These are phyloP conservation scores for Empis stercorea DNA, from an alignment of 2,888 invertebrate genomes.

Conservation along the genomic window DNA sequence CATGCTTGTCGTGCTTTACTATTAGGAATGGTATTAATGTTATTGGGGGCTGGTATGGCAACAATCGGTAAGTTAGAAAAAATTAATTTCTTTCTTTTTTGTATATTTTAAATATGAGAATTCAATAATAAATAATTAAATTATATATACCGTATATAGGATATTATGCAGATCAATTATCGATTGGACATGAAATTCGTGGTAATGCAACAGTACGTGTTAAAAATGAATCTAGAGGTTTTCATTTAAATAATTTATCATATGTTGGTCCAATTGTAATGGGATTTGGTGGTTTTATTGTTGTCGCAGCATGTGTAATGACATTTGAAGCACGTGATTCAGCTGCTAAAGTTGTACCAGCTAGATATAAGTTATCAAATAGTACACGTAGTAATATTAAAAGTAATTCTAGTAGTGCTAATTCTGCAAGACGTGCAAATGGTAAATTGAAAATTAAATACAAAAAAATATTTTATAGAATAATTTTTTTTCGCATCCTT, in stretches of 20 bases:
- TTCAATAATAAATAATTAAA: background rate
- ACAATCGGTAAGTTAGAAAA: conserved; percentile 59
- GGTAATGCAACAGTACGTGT: conserved; percentile 67
- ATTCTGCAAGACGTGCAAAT: conserved; percentile 30
- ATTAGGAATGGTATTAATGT: conserved; percentile 73
- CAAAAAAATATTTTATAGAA: background rate
- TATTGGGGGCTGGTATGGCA: conserved; percentile 85
- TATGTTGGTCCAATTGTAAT: conserved; percentile 96
- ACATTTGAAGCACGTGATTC: conserved; percentile 96
- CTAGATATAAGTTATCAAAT: conserved; percentile 43
- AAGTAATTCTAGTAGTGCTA: conserved; percentile 30
- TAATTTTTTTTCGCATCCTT: too few relatives aligned
- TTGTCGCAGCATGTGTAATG: conserved; percentile 95
- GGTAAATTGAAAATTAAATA: conserved; percentile 18
- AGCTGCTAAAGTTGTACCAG: conserved; percentile 82
- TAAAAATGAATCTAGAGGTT: conserved; percentile 69
- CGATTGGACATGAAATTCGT: conserved; percentile 62
- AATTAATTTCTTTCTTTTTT: too few relatives aligned
- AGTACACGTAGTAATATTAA: conserved; percentile 26
- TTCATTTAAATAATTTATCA: conserved; percentile 77
- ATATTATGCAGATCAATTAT: conserved; percentile 71
- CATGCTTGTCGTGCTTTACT: conserved; percentile 87
- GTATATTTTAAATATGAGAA: background rate
- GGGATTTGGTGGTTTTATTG: conserved; percentile 94
- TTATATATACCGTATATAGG: conserved; percentile 39